A percentile compares a stretch with the other conserved stretches of the same genome.
Conservation (phyloP, 1,140 invertebrate genomes). For the Aphis gossypii region DNA sequence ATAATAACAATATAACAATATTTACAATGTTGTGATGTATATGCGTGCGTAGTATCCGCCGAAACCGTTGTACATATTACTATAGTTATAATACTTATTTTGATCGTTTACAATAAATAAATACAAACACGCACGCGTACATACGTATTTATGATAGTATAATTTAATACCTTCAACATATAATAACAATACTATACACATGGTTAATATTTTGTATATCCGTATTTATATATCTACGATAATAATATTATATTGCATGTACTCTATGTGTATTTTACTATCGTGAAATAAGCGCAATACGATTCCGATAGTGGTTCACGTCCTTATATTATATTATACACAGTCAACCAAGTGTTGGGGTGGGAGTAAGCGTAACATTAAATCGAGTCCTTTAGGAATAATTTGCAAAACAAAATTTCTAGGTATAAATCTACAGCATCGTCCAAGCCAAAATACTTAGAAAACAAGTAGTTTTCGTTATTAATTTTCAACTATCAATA, state of each 20-base stretch:
- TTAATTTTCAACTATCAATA: neutral
- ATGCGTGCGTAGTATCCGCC: constrained; percentile 1
- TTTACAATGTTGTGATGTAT: neutral
- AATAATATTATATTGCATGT: neutral
- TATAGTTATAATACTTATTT: neutral
- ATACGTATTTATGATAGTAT: neutral
- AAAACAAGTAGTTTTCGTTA: neutral
- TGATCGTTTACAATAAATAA: constrained; percentile 18
- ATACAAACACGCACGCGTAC: neutral
- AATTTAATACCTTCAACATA: neutral
- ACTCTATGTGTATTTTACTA: neutral
- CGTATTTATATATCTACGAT: neutral
- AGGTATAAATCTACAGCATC: neutral
- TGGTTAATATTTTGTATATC: neutral
- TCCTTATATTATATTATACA: neutral
- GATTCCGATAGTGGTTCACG: neutral
- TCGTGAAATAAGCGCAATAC: neutral
- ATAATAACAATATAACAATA: constrained; percentile 10
- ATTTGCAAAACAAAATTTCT: neutral
- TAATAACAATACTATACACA: neutral
- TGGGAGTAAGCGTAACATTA: neutral
- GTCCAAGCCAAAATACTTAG: neutral
- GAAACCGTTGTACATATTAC: constrained; percentile 10
- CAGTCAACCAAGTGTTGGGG: neutral
- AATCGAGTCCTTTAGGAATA: neutral